Conservation (phyloP, 2,113 vertebrate species). For the Megaceryle maxima region DNA sequence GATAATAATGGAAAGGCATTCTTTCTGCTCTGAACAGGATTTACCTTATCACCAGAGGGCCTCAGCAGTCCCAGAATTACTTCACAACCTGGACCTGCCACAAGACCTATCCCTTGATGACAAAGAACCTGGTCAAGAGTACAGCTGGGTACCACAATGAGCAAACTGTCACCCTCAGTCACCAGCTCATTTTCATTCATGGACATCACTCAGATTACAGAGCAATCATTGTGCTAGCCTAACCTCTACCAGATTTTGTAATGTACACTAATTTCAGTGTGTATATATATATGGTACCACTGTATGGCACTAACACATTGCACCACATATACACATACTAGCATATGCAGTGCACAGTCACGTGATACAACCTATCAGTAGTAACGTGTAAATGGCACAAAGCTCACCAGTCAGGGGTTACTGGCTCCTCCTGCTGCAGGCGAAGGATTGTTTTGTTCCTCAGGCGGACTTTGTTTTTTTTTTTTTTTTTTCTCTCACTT, state of each 20-base stretch:
- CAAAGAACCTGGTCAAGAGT: background rate
- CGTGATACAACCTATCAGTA: rapidly evolving
- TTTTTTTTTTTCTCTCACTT: no score
- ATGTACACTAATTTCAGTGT: no score
- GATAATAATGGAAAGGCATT: background rate
- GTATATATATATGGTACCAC: no score
- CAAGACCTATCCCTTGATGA: rapidly evolving
- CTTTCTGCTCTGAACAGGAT: background rate
- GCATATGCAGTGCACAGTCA: background rate
- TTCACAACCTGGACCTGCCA: rapidly evolving
- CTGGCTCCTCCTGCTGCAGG: background rate
- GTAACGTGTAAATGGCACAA: background rate
- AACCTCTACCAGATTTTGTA: background rate
- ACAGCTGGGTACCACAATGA: rapidly evolving
- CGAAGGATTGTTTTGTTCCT: no score
- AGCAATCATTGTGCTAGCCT: background rate
- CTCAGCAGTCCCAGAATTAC: background rate
- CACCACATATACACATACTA: rapidly evolving
- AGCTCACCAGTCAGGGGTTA: background rate
- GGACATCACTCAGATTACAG: background rate
- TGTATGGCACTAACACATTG: background rate
- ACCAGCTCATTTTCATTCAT: background rate
- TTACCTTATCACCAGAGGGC: background rate
- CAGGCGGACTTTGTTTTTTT: no score
- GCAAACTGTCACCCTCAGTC: background rate